phyloP scores from a whole-genome alignment of 2,888 invertebrate genomes.

The Hoplodrina ambigua region DNA sequence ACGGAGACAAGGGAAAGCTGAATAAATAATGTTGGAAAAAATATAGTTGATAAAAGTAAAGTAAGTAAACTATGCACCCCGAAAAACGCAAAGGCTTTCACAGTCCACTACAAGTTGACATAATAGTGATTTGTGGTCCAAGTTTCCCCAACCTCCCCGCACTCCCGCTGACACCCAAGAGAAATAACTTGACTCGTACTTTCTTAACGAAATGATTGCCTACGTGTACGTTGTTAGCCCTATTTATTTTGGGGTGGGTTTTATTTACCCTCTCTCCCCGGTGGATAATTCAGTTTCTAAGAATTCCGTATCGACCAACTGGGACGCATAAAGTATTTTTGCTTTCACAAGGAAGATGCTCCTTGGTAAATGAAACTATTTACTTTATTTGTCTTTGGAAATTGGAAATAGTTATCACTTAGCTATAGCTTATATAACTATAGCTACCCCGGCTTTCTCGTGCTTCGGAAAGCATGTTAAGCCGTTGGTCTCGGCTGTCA shows the following conservation, averaged over 20 bases:
- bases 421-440: too few species aligned
- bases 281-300: slow-evolving; percentile 89
- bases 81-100: slow-evolving; percentile 65
- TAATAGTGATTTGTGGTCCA: slow-evolving; percentile 84
- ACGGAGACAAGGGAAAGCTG: slow-evolving; percentile 36
- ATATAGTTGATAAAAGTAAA: slow-evolving; percentile 55
- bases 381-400: slow-evolving; percentile 43
- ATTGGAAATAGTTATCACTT: slow-evolving; percentile 7
- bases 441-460: too few species aligned
- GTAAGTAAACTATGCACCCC: slow-evolving; percentile 66
- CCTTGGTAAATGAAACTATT: slow-evolving; percentile 59
- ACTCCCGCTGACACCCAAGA: slow-evolving; percentile 76
- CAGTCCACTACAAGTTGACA: slow-evolving; percentile 80
- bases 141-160: slow-evolving; percentile 73
- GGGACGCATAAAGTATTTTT: slow-evolving; percentile 86
- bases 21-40: slow-evolving; percentile 48
- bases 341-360: slow-evolving; percentile 69
- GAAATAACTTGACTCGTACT: slow-evolving; percentile 87
- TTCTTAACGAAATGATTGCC: slow-evolving; percentile 90
- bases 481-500: too few species aligned
- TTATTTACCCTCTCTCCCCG: slow-evolving; percentile 86
- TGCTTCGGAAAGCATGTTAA: too few species aligned
- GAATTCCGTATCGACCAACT: slow-evolving; percentile 85
- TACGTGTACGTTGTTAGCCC: slow-evolving; percentile 88
- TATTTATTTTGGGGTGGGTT: slow-evolving; percentile 87